Conservation (phyloP, 2,113 vertebrate species). For the Fregetta grallaria region DNA sequence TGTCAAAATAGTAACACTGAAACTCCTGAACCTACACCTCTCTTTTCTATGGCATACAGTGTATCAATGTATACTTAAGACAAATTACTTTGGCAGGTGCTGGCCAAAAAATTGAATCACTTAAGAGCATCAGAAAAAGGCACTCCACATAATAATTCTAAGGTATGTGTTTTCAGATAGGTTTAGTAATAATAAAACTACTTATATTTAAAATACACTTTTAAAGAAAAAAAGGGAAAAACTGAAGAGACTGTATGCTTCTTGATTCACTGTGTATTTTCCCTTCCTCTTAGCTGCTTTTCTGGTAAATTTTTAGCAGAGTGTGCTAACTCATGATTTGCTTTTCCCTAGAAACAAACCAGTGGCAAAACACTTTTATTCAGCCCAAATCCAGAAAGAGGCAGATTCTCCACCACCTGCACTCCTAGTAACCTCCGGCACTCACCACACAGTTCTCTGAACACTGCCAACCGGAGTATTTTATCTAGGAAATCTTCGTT, state of each 20-base stretch:
- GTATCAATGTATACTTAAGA: not conserved
- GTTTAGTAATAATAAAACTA: not conserved
- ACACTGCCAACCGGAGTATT: slow-evolving; percentile 6
- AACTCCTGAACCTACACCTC: fast-evolving
- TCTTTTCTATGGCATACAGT: not conserved
- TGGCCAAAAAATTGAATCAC: slow-evolving; percentile 54
- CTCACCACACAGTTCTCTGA: slow-evolving; percentile 38
- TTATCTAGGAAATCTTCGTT: slow-evolving; percentile 62
- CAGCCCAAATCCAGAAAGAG: slow-evolving; percentile 74
- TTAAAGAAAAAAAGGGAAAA: not conserved
- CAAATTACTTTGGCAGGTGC: slow-evolving; percentile 24
- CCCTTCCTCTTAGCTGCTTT: not conserved
- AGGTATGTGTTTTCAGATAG: slow-evolving; percentile 20
- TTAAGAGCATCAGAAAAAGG: slow-evolving; percentile 38
- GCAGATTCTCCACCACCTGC: not conserved
- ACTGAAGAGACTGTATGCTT: not conserved
- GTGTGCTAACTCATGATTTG: not conserved
- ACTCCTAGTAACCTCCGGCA: slow-evolving; percentile 51
- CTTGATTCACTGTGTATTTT: not conserved
- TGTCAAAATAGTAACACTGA: not conserved
- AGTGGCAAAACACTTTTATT: slow-evolving; percentile 52
- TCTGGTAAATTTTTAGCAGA: not conserved
- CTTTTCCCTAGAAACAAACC: slow-evolving; percentile 60
- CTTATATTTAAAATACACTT: not conserved
- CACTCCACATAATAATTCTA: not conserved